phyloP scores from a whole-genome alignment of 2,888 invertebrate genomes.

The Anthoptus insignis region DNA sequence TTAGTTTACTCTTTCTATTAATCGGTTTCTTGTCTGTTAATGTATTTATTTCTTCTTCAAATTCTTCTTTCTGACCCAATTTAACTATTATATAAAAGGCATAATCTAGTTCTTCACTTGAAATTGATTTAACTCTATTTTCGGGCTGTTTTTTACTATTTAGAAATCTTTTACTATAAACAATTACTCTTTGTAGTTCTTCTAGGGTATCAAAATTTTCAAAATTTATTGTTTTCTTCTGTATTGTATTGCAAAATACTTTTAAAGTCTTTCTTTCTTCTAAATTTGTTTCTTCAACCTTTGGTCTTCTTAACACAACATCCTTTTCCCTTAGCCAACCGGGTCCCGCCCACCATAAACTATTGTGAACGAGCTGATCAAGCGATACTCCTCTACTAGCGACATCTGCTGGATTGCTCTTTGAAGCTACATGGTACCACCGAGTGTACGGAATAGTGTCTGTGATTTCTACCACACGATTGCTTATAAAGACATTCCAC shows the following conservation, averaged over 20 bases:
- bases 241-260: neutral
- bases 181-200: conserved; percentile 4
- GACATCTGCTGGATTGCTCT: conserved; percentile 51
- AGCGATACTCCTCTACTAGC: conserved; percentile 47
- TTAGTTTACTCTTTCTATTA: conserved; percentile 18
- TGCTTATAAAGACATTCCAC: conserved; percentile 31
- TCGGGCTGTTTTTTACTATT: conserved; percentile 3
- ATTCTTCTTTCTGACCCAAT: conserved; percentile 36
- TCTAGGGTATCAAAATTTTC: conserved; percentile 1
- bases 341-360: conserved; percentile 4
- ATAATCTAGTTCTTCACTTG: conserved; percentile 41
- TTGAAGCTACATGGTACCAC: conserved; percentile 46
- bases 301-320: neutral
- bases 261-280: conserved; percentile 1
- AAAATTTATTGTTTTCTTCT: neutral
- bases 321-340: neutral
- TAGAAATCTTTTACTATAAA: conserved; percentile 5
- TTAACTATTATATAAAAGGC: conserved; percentile 22
- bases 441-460: conserved; percentile 26
- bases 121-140: neutral
- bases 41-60: conserved; percentile 27
- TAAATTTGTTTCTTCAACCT: neutral
- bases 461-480: conserved; percentile 44
- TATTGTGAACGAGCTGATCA: neutral
- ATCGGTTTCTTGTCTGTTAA: conserved; percentile 18